phyloP scores from a whole-genome alignment of 2,113 vertebrate species.

The Origma solitaria region DNA sequence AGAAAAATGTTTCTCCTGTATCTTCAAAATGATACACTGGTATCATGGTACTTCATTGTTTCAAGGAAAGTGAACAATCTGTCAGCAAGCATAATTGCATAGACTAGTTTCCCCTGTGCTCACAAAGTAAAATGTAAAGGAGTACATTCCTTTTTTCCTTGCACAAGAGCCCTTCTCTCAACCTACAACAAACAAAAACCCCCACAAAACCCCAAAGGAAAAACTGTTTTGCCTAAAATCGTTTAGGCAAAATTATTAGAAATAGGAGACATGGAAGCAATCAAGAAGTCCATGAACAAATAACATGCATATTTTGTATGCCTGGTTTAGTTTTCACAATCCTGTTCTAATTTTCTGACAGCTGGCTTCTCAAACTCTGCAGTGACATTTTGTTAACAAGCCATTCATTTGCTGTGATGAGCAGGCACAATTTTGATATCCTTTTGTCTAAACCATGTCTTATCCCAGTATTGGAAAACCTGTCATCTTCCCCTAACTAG shows the following conservation, averaged over 20 bases:
- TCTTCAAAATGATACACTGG: background rate
- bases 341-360: background rate
- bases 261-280: background rate
- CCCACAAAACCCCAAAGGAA: background rate
- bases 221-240: background rate
- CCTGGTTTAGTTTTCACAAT: background rate
- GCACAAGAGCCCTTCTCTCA: rapidly evolving
- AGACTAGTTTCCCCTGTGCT: background rate
- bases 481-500: background rate
- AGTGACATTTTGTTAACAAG: background rate
- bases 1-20: background rate
- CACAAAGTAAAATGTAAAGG: background rate
- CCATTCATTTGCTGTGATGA: background rate
- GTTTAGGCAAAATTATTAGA: background rate
- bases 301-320: background rate
- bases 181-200: background rate
- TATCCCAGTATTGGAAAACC: background rate
- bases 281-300: background rate
- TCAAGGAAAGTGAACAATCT: background rate
- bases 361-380: background rate
- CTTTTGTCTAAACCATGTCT: background rate
- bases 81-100: background rate
- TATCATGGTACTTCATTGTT: background rate
- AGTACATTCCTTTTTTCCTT: background rate
- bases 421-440: background rate